Percentiles rank a stretch among this genome's conserved stretches.
Conservation (phyloP, 2,797 vertebrate species). For the Hephaestus fuliginosus region DNA sequence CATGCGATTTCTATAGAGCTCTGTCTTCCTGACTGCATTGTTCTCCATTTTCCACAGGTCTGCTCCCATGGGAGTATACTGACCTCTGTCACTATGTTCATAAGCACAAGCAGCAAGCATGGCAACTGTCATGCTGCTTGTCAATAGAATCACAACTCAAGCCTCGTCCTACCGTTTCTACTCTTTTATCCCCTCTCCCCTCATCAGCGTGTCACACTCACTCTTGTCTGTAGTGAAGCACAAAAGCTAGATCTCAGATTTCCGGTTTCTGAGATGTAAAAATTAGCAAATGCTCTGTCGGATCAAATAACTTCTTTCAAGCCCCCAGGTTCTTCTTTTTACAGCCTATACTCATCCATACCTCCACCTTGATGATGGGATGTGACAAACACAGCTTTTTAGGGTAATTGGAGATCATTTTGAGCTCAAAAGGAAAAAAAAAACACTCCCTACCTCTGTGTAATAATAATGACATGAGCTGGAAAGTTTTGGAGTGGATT, state of each 20-base stretch:
- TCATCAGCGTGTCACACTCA: slow-evolving; percentile 66
- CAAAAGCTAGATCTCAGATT: slow-evolving; percentile 81
- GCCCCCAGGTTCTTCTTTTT: slow-evolving; percentile 52
- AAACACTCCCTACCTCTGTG: slow-evolving; percentile 23
- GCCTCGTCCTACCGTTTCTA: slow-evolving; percentile 32
- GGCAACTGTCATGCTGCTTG: slow-evolving; percentile 64
- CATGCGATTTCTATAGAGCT: slow-evolving; percentile 58
- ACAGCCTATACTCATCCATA: slow-evolving; percentile 26
- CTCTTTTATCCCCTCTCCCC: slow-evolving; percentile 72
- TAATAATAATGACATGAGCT: slow-evolving; percentile 64
- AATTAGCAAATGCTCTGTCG: slow-evolving; percentile 77
- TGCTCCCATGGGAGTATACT: slow-evolving; percentile 61
- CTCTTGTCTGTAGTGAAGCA: slow-evolving; percentile 66
- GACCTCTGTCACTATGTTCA: slow-evolving; percentile 38
- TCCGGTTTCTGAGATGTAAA: slow-evolving; percentile 82
- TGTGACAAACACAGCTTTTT: slow-evolving; percentile 72
- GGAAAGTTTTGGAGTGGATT: slow-evolving; percentile 70
- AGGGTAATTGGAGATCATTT: slow-evolving; percentile 77
- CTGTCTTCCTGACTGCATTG: slow-evolving; percentile 63
- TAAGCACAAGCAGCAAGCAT: slow-evolving; percentile 55
- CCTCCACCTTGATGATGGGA: slow-evolving; percentile 49
- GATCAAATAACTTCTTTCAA: slow-evolving; percentile 73
- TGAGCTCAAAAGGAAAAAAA: slow-evolving; percentile 51
- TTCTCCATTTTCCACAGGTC: slow-evolving; percentile 49
- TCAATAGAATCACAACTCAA: slow-evolving; percentile 71